Evolutionary conservation across 2,797 vertebrate species (phyloP), one percentile per base, ranked within the genome.

Genomic region (Hybognathus amarus): DNA sequence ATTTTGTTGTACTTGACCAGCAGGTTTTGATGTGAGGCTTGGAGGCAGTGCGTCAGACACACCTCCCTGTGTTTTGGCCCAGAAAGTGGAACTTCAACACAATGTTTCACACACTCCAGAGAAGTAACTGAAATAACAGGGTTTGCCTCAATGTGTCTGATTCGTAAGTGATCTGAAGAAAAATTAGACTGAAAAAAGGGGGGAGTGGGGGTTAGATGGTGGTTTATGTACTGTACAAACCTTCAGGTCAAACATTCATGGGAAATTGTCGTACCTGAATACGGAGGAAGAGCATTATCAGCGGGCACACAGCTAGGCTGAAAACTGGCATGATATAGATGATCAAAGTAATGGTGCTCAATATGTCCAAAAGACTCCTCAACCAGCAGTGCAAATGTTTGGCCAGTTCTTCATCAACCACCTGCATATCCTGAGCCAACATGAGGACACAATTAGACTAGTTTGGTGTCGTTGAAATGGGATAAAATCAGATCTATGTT

Each of bases 1-100:
- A 92, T 85, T 1, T 86, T 92, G 82, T 93, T 94, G 86, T 93
- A 93, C 88, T 92, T 92, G 79, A 91, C 92, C 81, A 94, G 82
- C 59, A 93, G 77, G 69, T 92, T 92, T 83, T 94, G 91, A 81
- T 92, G 92, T 9, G 93, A 61, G 42, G 89, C 74, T 70, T 91
- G 80, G 52, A 90, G 88, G 70, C 87, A 91, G 86, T 92, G 92
- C 22, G 83, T 87, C 74, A 93, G 88, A 84, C 92, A 93, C 80
- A 88, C 91, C 27, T 93, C 88, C 42, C 93, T 86, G 20, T 88
- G 87, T 77, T 88, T 89, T 86, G 90, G 92, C 6, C 91, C 87
- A 89, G 88, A 82, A 68, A 93, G 7, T 52, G 17, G 27, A 76
- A 9, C 67, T 38, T 78, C 54, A 36, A 42, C 68, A 81, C 50